Evolutionary conservation across 92 coral and sea anemone genomes (phyloP), one percentile per base, ranked within the genome.

Genomic region (Bergia puertoricense): DNA sequence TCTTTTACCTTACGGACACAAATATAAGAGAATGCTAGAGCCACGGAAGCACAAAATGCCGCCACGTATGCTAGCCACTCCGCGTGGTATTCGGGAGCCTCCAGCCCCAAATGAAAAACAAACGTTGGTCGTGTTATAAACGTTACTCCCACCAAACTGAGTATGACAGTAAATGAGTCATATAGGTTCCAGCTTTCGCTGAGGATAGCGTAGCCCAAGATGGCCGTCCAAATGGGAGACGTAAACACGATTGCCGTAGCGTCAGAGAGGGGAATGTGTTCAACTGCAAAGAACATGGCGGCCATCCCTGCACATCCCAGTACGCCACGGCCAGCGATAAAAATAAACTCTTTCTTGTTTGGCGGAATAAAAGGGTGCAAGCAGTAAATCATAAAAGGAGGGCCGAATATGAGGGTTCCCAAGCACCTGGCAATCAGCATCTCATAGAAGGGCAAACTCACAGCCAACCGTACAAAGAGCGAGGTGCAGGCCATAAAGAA

Each of bases 181-280:
- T 88, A 80, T 67, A 87, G 79, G 65, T 89, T 93, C 85, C 93
- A 87, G 0, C 85, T 51, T 41, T 95, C 98, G 54, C 87, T 84
- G 2, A 95, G 91, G 86, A 95, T 76, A 46, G 91, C 71, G 48
- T 81, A 90, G n/a, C 93, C 96, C 54, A 95, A 81, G 11, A 95
- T 85, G 10, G 93, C 94, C 7, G 94, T 91, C 75, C 89, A 92
- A n/a, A 95, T 89, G 0, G 96, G 96, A 38, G 93, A 80, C 1
- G 96, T 90, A 68, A 91, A 95, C 57, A 89, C 59, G 14, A 95
- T 81, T 5, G 93, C 94, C 22, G 94, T 93, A 6, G 98, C 95
- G 51, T 95, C 98, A 0, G 93, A 90, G 43, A 95, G 48, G 20
- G 96, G 94, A 92, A 95, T 93, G 86, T 90, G 91, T 39, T 92